These are phyloP conservation scores for Hippocampus zosterae DNA, from an alignment of 2,113 vertebrate genomes.

Conservation along the genomic window DNA sequence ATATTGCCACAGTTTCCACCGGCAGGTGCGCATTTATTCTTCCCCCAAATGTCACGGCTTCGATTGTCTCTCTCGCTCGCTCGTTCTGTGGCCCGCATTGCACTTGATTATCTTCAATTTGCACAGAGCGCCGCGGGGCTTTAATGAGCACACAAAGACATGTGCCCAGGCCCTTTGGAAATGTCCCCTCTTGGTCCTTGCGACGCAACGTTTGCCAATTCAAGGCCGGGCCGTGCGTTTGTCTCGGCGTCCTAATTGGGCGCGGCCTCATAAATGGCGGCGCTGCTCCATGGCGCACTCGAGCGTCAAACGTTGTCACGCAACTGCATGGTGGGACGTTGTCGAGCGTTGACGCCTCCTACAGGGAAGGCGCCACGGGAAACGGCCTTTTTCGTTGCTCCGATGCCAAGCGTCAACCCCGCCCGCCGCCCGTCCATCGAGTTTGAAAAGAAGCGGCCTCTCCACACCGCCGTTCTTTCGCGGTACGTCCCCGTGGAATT, in stretches of 20 bases:
- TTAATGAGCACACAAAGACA: slow-evolving; percentile 58
- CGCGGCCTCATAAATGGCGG: not conserved
- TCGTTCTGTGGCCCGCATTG: slow-evolving; percentile 55
- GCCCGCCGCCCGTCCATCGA: too few species aligned
- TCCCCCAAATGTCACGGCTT: slow-evolving; percentile 59
- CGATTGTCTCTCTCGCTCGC: slow-evolving; percentile 60
- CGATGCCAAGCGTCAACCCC: too few species aligned
- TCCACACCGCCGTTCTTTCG: too few species aligned
- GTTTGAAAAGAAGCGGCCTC: too few species aligned
- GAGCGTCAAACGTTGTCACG: too few species aligned
- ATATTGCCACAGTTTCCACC: not conserved
- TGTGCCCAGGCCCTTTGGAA: slow-evolving; percentile 35
- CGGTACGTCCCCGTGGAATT: too few species aligned
- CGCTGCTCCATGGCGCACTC: not conserved
- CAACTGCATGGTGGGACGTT: too few species aligned
- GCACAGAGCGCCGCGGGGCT: slow-evolving; percentile 47
- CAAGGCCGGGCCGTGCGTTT: slow-evolving; percentile 51
- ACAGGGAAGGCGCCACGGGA: too few species aligned
- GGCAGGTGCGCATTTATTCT: slow-evolving; percentile 42
- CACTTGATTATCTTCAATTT: slow-evolving; percentile 70
- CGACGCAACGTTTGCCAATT: slow-evolving; percentile 47
- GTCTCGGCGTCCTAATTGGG: slow-evolving; percentile 56
- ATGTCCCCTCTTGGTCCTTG: slow-evolving; percentile 43
- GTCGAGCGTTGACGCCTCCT: too few species aligned
- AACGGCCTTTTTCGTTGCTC: too few species aligned